These are phyloP conservation scores for Gasterosteus nipponicus DNA, from an alignment of 2,113 vertebrate species.

Conservation along the genomic window DNA sequence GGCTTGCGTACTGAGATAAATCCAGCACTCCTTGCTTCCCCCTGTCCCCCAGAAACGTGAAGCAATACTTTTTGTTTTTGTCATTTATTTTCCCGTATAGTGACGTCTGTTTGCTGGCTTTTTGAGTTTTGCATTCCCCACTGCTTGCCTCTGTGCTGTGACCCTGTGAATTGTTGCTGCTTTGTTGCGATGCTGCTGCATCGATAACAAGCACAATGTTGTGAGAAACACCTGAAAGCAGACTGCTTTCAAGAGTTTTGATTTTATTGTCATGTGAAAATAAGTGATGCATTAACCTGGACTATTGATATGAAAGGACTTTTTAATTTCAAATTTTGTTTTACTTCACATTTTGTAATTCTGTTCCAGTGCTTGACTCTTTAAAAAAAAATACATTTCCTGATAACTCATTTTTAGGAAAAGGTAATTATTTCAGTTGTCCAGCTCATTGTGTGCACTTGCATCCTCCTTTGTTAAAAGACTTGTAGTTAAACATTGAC, in stretches of 20 bases:
- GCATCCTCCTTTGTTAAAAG: slow-evolving; percentile 35
- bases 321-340: background rate
- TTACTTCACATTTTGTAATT: slow-evolving; percentile 3
- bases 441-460: slow-evolving; percentile 78
- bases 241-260: slow-evolving; percentile 52
- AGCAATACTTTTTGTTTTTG: slow-evolving; percentile 56
- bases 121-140: slow-evolving; percentile 33
- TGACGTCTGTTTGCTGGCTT: slow-evolving; percentile 55
- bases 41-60: slow-evolving; percentile 75
- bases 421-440: slow-evolving; percentile 48
- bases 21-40: slow-evolving; percentile 79
- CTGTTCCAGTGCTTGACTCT: background rate
- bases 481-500: slow-evolving; percentile 27
- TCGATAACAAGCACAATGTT: slow-evolving; percentile 57
- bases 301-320: slow-evolving; percentile 43
- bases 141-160: slow-evolving; percentile 68
- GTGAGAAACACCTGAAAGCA: slow-evolving; percentile 61
- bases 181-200: slow-evolving; percentile 62
- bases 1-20: slow-evolving; percentile 73
- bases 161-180: slow-evolving; percentile 45
- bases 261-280: slow-evolving; percentile 14
- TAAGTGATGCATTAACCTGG: slow-evolving; percentile 75
- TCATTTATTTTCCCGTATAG: slow-evolving; percentile 47
- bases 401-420: slow-evolving; percentile 1
- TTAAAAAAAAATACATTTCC: background rate